Evolutionary conservation across 92 coral and sea anemone genomes (phyloP), one percentile per base, ranked within the genome.

Genomic region (Metridium senile): DNA sequence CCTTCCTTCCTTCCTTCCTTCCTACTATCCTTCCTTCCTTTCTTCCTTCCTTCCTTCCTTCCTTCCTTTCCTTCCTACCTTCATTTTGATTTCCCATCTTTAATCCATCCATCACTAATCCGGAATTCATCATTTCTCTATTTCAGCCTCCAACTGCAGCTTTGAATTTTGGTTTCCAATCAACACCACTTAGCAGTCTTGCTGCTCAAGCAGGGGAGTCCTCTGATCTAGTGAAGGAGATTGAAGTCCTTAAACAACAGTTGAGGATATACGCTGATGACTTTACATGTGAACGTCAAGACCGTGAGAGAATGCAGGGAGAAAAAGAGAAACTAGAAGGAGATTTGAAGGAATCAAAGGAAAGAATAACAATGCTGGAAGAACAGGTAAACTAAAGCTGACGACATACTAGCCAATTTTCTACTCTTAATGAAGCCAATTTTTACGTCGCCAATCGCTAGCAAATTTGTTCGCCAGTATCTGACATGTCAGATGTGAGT

Each of bases 181-280:
- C 39, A 28, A 28, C 69, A 20, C 69, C 78, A 20, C 35, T 46
- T 1, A 33, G 53, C 53, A 73, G 78, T 47, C 67, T 57, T 31
- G 63, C 78, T 9, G 54, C 66, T 28, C 28, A 26, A 32, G 10
- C 21, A 18, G 49, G 32, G n/a, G 67, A 33, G 1, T 43, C 11
- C 0, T 30, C 78, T 16, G 78, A 73, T n/a, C 9, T 58, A n/a
- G 53, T 73, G 1, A 73, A 73, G 57, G 97, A 89, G 62, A 91
- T 94, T 64, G 97, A 91, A 69, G 93, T 92, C 66, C 71, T 95
- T 71, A 95, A 95, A 52, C 89, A 93, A 32, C 99, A 95, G 82
- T 74, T 95, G 25, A 78, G 97, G 1, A 86, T 92, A 51, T 92
- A 95, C 65, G 93, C 93, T 32, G 97, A 92, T 63, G 99, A 95